These are phyloP conservation scores for Autographa gamma DNA, from an alignment of 2,888 invertebrate species.

Conservation along the genomic window DNA sequence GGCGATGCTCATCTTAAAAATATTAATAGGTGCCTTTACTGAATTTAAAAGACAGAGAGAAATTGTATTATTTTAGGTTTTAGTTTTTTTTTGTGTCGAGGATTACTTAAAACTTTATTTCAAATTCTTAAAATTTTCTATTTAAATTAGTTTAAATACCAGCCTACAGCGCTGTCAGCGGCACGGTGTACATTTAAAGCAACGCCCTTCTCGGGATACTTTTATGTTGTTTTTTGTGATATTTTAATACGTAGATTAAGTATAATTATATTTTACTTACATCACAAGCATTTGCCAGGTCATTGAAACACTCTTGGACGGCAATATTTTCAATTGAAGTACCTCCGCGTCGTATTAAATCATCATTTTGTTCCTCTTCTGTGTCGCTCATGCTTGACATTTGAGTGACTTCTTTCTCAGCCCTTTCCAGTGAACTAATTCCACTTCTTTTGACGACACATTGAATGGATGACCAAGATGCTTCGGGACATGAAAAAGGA, in stretches of 20 bases:
- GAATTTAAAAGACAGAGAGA: too few relatives aligned
- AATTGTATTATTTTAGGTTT: too few relatives aligned
- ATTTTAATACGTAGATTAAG: constrained; percentile 4
- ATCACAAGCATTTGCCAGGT: constrained; percentile 4
- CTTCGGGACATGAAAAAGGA: constrained; percentile 6
- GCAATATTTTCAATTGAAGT: constrained; percentile 4
- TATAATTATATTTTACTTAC: constrained; percentile 4
- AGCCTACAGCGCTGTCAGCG: constrained; percentile 4
- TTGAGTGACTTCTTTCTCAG: constrained; percentile 9
- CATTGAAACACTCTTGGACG: constrained; percentile 4
- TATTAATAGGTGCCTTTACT: too few relatives aligned
- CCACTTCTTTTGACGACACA: constrained; percentile 4
- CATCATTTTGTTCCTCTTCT: constrained; percentile 1
- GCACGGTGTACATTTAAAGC: background rate
- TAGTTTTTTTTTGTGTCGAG: too few relatives aligned
- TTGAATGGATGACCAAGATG: constrained; percentile 7
- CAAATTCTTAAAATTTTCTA: constrained; percentile 5
- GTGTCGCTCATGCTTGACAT: constrained; percentile 4
- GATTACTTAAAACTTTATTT: constrained; percentile 1
- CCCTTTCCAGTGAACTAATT: background rate
- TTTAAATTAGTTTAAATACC: constrained; percentile 5
- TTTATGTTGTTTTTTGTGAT: background rate
- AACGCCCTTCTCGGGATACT: constrained; percentile 4
- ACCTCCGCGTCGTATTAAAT: constrained; percentile 2
- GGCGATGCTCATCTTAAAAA: too few relatives aligned